Percentiles rank a stretch among this genome's conserved stretches.
These are phyloP conservation scores for Aspidiotus destructor DNA, from an alignment of 2,888 invertebrate species.

Conservation along the genomic window DNA sequence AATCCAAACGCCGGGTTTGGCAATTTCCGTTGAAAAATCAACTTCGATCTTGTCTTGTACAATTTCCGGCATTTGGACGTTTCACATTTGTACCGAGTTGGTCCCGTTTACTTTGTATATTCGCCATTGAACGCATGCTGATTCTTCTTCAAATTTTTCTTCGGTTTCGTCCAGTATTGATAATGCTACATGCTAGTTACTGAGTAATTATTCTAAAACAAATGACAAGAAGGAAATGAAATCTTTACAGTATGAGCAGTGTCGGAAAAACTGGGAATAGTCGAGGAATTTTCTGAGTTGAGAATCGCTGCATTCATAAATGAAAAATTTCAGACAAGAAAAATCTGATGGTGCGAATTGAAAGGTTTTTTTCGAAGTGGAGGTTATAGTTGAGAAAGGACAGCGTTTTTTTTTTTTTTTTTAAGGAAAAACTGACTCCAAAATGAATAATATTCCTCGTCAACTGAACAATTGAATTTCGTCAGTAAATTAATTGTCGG, in stretches of 20 bases:
- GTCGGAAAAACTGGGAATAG: no score
- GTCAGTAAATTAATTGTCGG: slow-evolving; percentile 7
- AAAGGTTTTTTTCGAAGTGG: no score
- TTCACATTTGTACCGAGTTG: slow-evolving; percentile 37
- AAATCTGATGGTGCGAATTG: no score
- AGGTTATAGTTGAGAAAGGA: neutral
- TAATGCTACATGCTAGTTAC: slow-evolving; percentile 38
- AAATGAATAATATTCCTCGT: slow-evolving; percentile 11
- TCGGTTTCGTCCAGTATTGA: slow-evolving; percentile 37
- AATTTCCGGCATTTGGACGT: slow-evolving; percentile 35
- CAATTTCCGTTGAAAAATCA: slow-evolving; percentile 36
- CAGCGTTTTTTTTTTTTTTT: neutral
- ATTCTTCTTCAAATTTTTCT: slow-evolving; percentile 37
- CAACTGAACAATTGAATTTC: slow-evolving; percentile 5
- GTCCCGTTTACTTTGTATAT: slow-evolving; percentile 37
- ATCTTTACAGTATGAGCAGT: no score
- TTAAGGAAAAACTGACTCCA: neutral
- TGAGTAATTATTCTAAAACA: slow-evolving; percentile 35
- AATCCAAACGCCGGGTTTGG: slow-evolving; percentile 36
- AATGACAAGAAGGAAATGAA: neutral
- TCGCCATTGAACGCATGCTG: slow-evolving; percentile 37
- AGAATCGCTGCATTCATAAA: no score
- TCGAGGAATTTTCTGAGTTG: no score
- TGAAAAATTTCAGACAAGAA: no score
- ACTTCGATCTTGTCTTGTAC: slow-evolving; percentile 36